phyloP scores from a whole-genome alignment of 2,888 invertebrate species.

The Apodemia hepburni region DNA sequence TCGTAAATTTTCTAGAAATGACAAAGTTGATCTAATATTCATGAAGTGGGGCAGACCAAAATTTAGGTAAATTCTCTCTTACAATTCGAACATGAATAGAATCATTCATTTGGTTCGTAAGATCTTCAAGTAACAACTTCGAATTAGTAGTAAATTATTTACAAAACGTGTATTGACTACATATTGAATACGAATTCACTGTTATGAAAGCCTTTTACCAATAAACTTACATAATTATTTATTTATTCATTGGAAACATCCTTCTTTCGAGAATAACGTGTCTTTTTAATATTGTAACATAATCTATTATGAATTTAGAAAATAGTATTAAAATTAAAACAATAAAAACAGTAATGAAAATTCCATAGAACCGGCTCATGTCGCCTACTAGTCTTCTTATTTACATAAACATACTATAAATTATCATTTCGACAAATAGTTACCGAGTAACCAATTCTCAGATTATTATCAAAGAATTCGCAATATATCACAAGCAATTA shows the following conservation, averaged over 20 bases:
- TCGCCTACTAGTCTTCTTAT: conserved; percentile 60
- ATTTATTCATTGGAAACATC: conserved; percentile 2
- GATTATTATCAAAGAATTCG: conserved; percentile 34
- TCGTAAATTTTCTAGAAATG: too few species aligned
- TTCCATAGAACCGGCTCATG: conserved; percentile 64
- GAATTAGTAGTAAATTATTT: not conserved
- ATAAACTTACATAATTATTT: not conserved
- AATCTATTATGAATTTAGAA: conserved; percentile 14
- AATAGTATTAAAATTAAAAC: conserved; percentile 43
- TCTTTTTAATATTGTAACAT: conserved; percentile 5
- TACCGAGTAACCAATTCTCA: conserved; percentile 36
- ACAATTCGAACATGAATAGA: not conserved
- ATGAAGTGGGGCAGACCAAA: not conserved
- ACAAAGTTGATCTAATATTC: too few species aligned
- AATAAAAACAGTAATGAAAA: conserved; percentile 67
- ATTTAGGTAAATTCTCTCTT: too few species aligned
- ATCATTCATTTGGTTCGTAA: not conserved
- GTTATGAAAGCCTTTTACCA: not conserved
- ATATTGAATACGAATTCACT: not conserved
- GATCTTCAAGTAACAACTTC: not conserved
- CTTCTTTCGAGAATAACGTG: not conserved
- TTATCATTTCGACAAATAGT: conserved; percentile 70
- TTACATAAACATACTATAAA: conserved; percentile 65
- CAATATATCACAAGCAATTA: conserved; percentile 55
- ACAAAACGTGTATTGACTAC: not conserved